These are phyloP conservation scores for Mantis religiosa DNA, from an alignment of 2,888 invertebrate genomes.

Conservation along the genomic window DNA sequence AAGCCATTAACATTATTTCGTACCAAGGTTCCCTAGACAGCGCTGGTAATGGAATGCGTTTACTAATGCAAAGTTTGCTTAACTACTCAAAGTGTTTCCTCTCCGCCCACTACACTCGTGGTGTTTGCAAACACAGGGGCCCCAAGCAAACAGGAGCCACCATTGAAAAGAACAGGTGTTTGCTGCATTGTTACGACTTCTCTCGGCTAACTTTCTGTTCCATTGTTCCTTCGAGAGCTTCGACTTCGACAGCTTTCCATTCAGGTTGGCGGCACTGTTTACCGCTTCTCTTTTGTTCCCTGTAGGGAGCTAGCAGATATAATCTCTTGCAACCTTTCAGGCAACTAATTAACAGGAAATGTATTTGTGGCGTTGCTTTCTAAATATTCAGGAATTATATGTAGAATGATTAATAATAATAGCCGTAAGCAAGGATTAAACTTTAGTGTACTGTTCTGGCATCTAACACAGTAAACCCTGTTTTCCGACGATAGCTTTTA, in stretches of 20 bases:
- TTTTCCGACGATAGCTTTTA: too few relatives aligned
- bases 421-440: too few relatives aligned
- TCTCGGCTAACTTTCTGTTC: background rate
- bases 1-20: background rate
- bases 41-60: constrained; percentile 7
- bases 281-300: background rate
- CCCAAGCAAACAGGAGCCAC: background rate
- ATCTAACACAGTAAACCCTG: too few relatives aligned
- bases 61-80: constrained; percentile 3
- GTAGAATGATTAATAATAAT: too few relatives aligned
- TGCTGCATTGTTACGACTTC: constrained; percentile 13
- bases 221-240: background rate
- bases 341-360: too few relatives aligned
- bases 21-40: background rate
- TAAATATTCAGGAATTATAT: too few relatives aligned
- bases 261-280: background rate
- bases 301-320: background rate
- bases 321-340: background rate
- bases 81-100: constrained; percentile 8
- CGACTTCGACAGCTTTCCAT: background rate
- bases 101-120: background rate
- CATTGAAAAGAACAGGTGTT: constrained; percentile 13
- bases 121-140: background rate
- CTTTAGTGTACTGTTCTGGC: too few relatives aligned
- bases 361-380: too few relatives aligned